These are phyloP conservation scores for Caenorhabditis brenneri DNA, from an alignment of 1,140 invertebrate species.

Conservation along the genomic window DNA sequence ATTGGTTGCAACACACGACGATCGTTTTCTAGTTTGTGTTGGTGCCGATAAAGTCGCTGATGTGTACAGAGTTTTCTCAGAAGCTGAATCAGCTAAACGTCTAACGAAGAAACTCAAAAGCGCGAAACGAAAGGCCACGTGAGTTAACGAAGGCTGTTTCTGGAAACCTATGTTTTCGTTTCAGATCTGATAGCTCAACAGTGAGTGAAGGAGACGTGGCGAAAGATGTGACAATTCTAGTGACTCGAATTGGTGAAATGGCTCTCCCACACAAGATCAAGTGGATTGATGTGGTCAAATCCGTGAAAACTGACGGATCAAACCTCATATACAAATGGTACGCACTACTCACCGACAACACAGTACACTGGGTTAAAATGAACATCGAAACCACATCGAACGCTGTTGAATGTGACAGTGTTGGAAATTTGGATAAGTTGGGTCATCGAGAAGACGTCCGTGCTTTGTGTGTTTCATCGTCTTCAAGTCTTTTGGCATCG, in stretches of 20 bases:
- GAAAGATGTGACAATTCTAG: conserved; percentile 64
- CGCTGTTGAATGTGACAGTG: conserved; percentile 42
- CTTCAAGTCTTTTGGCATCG: conserved; percentile 74
- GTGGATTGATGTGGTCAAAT: conserved; percentile 64
- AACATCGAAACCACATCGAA: conserved; percentile 58
- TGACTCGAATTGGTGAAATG: conserved; percentile 63
- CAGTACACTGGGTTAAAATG: conserved; percentile 67
- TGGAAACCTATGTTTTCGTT: no score
- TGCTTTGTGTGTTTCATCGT: conserved; percentile 85
- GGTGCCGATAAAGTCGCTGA: conserved; percentile 83
- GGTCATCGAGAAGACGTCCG: conserved; percentile 89
- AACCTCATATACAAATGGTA: conserved; percentile 9
- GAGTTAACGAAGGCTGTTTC: not conserved
- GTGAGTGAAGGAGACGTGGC: conserved; percentile 58
- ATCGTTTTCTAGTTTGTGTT: conserved; percentile 81
- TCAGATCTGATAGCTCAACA: conserved; percentile 44
- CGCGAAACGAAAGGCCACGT: conserved; percentile 58
- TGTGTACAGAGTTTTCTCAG: conserved; percentile 81
- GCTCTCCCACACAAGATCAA: conserved; percentile 60
- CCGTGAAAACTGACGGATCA: not conserved
- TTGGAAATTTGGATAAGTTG: conserved; percentile 71
- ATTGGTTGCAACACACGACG: conserved; percentile 73
- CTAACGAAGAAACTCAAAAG: conserved; percentile 66
- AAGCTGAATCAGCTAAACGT: conserved; percentile 78
- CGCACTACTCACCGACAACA: conserved; percentile 67